Evolutionary conservation across 2,888 invertebrate species (phyloP).

Genomic region (Luperina nickerlii): DNA sequence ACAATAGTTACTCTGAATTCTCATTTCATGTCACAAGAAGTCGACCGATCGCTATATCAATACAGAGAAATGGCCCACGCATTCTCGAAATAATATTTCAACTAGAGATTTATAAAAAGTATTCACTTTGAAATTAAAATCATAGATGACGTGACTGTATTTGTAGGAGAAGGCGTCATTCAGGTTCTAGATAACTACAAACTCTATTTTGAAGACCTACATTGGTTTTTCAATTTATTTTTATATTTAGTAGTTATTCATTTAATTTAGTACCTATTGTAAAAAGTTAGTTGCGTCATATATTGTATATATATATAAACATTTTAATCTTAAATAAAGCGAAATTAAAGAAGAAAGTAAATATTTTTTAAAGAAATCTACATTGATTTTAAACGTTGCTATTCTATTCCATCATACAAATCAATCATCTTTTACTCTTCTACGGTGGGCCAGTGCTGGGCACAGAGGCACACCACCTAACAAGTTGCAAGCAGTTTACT

Average conservation of each 20-base stretch:
- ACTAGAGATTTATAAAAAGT: constrained; percentile 20
- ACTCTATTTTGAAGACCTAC: neutral
- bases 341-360: too few species aligned
- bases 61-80: constrained; percentile 41
- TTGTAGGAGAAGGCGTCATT: constrained; percentile 10
- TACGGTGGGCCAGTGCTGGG: neutral
- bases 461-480: too few species aligned
- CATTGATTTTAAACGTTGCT: neutral
- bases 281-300: too few species aligned
- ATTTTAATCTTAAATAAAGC: too few species aligned
- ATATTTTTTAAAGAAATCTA: neutral
- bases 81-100: constrained; percentile 34
- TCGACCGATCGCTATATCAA: constrained; percentile 21
- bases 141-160: neutral
- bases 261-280: too few species aligned
- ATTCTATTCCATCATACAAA: too few species aligned
- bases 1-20: constrained; percentile 7
- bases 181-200: neutral
- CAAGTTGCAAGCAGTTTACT: neutral
- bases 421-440: neutral
- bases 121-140: constrained; percentile 16
- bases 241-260: too few species aligned
- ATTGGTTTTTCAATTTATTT: too few species aligned
- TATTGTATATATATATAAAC: too few species aligned
- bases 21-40: neutral